These are phyloP conservation scores for Chloroclystis v-ata DNA, from an alignment of 2,888 invertebrate species.

Conservation along the genomic window DNA sequence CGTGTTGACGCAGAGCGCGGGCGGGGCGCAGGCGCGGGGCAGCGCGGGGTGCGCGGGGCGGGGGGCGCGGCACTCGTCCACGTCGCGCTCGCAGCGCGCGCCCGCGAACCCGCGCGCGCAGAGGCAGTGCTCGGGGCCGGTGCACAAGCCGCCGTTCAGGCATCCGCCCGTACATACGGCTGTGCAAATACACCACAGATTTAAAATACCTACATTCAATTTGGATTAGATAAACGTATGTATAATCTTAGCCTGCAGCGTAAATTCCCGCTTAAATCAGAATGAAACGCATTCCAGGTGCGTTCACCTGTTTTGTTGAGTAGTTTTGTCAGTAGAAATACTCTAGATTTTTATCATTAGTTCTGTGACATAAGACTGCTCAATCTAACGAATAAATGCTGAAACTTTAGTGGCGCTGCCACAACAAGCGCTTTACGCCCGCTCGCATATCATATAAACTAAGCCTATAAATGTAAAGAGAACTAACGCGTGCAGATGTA, in stretches of 20 bases:
- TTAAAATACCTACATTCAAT: neutral
- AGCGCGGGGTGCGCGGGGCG: conserved; percentile 79
- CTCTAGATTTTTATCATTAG: too few relatives aligned
- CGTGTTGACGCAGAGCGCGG: conserved; percentile 90
- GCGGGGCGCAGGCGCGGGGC: conserved; percentile 84
- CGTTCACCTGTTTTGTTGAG: too few relatives aligned
- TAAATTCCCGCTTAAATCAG: too few relatives aligned
- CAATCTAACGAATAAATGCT: too few relatives aligned
- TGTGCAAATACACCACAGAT: conserved; percentile 44
- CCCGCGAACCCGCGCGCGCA: conserved; percentile 91
- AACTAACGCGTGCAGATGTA: conserved; percentile 87
- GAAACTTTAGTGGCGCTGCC: too few relatives aligned
- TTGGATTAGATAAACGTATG: neutral
- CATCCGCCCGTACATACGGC: conserved; percentile 89
- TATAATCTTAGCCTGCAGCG: too few relatives aligned
- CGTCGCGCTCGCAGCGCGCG: conserved; percentile 89
- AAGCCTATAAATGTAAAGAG: too few relatives aligned
- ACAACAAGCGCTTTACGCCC: too few relatives aligned
- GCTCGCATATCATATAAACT: too few relatives aligned
- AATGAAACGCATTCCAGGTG: too few relatives aligned
- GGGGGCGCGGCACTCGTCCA: conserved; percentile 86
- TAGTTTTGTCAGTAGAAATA: too few relatives aligned
- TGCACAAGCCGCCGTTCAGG: conserved; percentile 89
- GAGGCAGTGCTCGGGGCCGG: conserved; percentile 85
- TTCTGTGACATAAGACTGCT: too few relatives aligned